Evolutionary conservation across 2,888 invertebrate species (phyloP), one percentile per base, ranked within the genome.

Genomic region (Leucophora obtusa): DNA sequence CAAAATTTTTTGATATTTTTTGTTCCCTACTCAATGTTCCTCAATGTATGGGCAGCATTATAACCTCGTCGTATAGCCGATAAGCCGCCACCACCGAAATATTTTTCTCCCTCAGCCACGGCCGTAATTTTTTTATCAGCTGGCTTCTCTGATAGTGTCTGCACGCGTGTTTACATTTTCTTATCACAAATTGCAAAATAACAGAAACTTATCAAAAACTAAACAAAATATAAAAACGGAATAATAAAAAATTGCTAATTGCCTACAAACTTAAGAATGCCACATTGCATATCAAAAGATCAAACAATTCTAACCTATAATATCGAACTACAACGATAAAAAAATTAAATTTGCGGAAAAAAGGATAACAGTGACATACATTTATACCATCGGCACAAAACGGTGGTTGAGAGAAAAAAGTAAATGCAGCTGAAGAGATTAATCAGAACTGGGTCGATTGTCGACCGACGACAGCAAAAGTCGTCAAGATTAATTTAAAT

Each of bases 291-390:
- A n/a, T 33, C 1, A 28, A 28, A 33, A 4, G 15, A 56, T n/a
- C 8, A 4, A 7, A 1, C 2, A 6, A 66, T 72, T 73, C 72
- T 81, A 81, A 81, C 80, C 80, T 81, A 65, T 69, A 81, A 81
- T 69, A 43, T 65, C 18, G 35, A 10, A 28, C 7, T 47, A 47
- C 24, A 43, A 47, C 17, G 50, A 15, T 28, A n/a, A 62, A n/a
- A n/a, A n/a, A n/a, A n/a, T n/a, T n/a, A n/a, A 21, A 4, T 21
- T 21, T 21, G 21, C 21, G 21, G 21, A 21, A 21, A 21, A 21
- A 35, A 47, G 18, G 28, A 54, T 9, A 47, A 47, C 43, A 1
- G 21, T 76, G 53, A 62, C 71, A 71, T 60, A 62, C 47, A 58
- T 54, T 63, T 43, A 51, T 14, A 56, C 14, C 10, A n/a, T n/a